Conservation (phyloP, 2,113 vertebrate species). For the Passerina amoena region DNA sequence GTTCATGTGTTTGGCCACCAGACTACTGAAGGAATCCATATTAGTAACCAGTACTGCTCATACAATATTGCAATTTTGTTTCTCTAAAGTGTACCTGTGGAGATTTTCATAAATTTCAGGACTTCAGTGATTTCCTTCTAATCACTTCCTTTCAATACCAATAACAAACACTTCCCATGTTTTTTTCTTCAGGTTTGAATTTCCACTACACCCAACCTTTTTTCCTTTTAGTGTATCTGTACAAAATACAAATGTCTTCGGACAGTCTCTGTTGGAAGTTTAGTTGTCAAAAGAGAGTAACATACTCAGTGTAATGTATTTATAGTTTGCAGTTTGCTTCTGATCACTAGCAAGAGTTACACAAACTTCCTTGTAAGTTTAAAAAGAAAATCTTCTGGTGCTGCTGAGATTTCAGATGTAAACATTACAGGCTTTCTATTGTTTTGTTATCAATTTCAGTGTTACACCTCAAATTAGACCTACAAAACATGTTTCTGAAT, state of each 20-base stretch:
- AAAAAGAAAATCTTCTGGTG: background rate
- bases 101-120: background rate
- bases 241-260: background rate
- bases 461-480: background rate
- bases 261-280: background rate
- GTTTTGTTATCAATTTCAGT: background rate
- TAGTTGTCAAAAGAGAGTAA: background rate
- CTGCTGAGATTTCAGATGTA: background rate
- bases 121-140: background rate
- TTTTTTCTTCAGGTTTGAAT: background rate
- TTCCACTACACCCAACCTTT: background rate
- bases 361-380: background rate
- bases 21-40: background rate
- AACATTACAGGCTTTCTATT: background rate
- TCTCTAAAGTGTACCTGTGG: background rate
- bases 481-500: background rate
- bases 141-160: background rate
- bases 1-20: background rate
- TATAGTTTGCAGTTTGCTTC: background rate
- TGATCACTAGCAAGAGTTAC: background rate
- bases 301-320: background rate
- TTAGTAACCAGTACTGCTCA: background rate
- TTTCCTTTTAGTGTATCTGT: background rate
- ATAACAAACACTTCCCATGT: background rate
- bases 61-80: background rate